These are phyloP conservation scores for Dryomyza anilis DNA, from an alignment of 2,888 invertebrate species.

Conservation along the genomic window DNA sequence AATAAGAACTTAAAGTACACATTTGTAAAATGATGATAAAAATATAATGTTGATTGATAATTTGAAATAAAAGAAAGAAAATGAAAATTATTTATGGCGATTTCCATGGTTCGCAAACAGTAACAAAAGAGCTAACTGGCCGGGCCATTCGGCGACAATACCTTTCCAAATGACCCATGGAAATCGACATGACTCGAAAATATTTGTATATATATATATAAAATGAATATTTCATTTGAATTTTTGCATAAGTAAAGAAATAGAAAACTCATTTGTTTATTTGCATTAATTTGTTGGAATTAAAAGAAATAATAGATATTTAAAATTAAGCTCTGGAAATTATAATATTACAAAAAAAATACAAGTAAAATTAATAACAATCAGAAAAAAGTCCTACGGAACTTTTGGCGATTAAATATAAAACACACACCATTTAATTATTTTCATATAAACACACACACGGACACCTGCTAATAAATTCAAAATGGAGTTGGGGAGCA, in stretches of 20 bases:
- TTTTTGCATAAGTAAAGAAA: constrained; percentile 13
- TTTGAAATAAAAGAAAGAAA: background rate
- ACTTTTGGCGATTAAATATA: background rate
- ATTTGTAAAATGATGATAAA: background rate
- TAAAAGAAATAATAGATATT: no score
- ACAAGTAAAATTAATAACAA: no score
- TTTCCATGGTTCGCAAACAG: no score
- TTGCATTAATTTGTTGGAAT: constrained; percentile 7
- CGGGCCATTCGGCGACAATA: no score
- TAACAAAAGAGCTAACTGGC: constrained; percentile 21
- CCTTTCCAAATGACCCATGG: no score
- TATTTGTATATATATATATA: constrained; percentile 22
- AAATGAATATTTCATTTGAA: constrained; percentile 24
- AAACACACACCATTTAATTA: background rate
- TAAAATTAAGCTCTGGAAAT: constrained; percentile 35
- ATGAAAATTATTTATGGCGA: no score
- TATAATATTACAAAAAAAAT: no score
- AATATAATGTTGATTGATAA: background rate
- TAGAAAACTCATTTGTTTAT: constrained; percentile 12
- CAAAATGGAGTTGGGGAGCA: constrained; percentile 59
- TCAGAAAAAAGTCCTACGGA: background rate
- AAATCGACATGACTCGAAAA: constrained; percentile 19
- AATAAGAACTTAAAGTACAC: background rate
- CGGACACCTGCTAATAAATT: constrained; percentile 29
- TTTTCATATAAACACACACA: no score